A percentile compares a stretch with the other conserved stretches of the same genome.
Conservation (phyloP, 2,797 vertebrate species). For the Sebastes trivittatus region DNA sequence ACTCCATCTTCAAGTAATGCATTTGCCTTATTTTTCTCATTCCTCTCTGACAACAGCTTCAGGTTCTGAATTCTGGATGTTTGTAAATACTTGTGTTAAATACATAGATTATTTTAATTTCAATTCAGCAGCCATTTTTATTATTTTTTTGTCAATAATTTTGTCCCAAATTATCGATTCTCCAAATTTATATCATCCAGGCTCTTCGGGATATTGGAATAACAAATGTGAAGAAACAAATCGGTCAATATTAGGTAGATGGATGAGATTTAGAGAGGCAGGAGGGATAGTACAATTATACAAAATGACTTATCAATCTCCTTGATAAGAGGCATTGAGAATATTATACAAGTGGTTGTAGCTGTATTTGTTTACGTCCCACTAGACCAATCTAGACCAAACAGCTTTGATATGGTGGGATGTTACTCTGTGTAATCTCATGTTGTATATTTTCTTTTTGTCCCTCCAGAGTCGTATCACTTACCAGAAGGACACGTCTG, state of each 20-base stretch:
- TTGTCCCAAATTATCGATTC: neutral
- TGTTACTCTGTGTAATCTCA: neutral
- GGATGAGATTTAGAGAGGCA: neutral
- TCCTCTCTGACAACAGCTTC: neutral
- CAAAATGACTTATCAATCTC: neutral
- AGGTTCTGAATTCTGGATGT: neutral
- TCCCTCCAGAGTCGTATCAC: conserved; percentile 36
- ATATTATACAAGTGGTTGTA: neutral
- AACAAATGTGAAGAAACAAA: neutral
- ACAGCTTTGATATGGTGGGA: neutral
- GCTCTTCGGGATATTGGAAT: neutral
- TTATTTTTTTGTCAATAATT: neutral
- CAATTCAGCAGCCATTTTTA: neutral
- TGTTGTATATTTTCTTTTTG: neutral
- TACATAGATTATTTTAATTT: neutral
- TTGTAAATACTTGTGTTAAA: neutral
- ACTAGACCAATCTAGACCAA: neutral
- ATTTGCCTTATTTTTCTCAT: neutral
- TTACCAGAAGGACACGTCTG: conserved; percentile 30
- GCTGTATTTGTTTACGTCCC: no score
- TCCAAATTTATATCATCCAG: neutral
- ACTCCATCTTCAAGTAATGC: neutral
- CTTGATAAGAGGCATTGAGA: neutral
- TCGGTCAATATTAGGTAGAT: neutral
- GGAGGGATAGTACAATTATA: rapidly evolving